phyloP scores from a whole-genome alignment of 92 coral and sea anemone genomes.

The Chrysogorgia sp. region DNA sequence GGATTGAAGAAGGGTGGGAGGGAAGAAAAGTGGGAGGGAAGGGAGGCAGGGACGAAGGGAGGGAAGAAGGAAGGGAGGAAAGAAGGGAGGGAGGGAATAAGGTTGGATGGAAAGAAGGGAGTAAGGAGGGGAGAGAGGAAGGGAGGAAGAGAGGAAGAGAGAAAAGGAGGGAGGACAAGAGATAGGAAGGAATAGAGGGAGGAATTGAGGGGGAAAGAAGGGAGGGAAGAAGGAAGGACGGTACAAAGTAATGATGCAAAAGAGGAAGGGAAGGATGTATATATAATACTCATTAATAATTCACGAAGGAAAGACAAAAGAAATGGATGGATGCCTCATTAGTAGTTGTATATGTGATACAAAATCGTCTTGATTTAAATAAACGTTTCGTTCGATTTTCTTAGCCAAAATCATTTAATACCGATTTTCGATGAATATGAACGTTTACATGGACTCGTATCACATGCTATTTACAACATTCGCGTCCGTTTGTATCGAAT shows the following conservation, averaged over 20 bases:
- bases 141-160: not conserved
- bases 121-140: not conserved
- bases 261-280: not conserved
- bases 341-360: too few relatives aligned
- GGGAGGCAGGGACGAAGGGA: constrained; percentile 6
- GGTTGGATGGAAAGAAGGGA: not conserved
- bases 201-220: constrained; percentile 12
- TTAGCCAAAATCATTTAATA: too few relatives aligned
- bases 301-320: too few relatives aligned
- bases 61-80: constrained; percentile 10
- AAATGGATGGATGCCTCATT: too few relatives aligned
- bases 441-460: too few relatives aligned
- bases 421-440: too few relatives aligned
- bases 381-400: too few relatives aligned
- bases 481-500: too few relatives aligned
- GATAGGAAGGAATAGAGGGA: not conserved
- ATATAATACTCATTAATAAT: too few relatives aligned
- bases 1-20: not conserved
- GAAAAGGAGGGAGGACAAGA: not conserved
- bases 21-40: not conserved
- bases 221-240: not conserved
- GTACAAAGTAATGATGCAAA: not conserved
- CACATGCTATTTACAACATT: too few relatives aligned
- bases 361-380: too few relatives aligned
- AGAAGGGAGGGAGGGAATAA: constrained; percentile 17